phyloP scores from a whole-genome alignment of 1,140 invertebrate genomes.

The Antheraea pernyi region DNA sequence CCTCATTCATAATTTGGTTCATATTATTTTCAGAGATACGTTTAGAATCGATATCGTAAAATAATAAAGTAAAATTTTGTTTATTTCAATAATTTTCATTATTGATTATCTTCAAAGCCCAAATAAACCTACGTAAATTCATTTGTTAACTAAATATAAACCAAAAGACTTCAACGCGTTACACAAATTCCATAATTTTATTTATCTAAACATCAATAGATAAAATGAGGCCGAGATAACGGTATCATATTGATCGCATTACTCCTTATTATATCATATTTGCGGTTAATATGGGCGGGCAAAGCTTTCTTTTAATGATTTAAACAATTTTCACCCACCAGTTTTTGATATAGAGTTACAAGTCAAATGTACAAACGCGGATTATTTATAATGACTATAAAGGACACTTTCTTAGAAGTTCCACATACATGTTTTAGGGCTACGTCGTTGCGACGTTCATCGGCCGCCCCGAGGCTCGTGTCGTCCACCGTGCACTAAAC shows the following conservation, averaged over 20 bases:
- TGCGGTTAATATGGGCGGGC: conserved; percentile 37
- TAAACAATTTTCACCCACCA: conserved; percentile 1
- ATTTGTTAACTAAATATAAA: conserved; percentile 28
- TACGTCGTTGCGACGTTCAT: conserved; percentile 41
- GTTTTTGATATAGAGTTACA: conserved; percentile 27
- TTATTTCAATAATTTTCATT: too few species aligned
- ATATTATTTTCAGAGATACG: not conserved
- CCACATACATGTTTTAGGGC: conserved; percentile 54
- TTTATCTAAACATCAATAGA: conserved; percentile 53
- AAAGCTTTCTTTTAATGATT: conserved; percentile 26
- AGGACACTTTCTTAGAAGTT: conserved; percentile 61
- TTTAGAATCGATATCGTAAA: not conserved
- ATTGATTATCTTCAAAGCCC: too few species aligned
- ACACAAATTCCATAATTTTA: conserved; percentile 31
- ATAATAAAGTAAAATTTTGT: not conserved
- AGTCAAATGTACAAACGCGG: conserved; percentile 52
- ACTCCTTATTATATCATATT: conserved; percentile 46
- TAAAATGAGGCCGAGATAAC: conserved; percentile 51
- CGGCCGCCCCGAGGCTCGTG: conserved; percentile 38
- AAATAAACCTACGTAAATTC: not conserved
- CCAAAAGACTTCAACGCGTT: conserved; percentile 74
- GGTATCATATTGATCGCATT: conserved; percentile 62
- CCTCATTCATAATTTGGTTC: not conserved
- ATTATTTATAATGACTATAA: conserved; percentile 46
- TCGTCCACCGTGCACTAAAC: conserved; percentile 43